Conservation (phyloP, 2,888 invertebrate genomes). For the Pristionchus japonicus region DNA sequence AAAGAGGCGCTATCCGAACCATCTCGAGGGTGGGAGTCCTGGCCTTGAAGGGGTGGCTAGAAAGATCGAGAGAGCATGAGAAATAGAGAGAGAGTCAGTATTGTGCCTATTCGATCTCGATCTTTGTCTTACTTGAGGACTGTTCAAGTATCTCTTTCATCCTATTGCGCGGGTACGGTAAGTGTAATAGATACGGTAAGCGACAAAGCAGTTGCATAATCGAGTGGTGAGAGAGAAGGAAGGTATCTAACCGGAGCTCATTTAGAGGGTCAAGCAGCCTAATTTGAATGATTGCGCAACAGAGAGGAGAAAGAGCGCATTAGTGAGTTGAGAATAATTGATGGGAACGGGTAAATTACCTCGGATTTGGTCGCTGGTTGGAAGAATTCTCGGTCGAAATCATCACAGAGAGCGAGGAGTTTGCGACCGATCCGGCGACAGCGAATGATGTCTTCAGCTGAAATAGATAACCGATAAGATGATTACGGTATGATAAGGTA, state of each 20-base stretch:
- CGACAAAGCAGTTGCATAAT: constrained; percentile 15
- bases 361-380: not conserved
- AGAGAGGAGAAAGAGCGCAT: not conserved
- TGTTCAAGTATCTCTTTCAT: not conserved
- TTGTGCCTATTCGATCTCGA: not conserved
- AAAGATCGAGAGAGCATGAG: not conserved
- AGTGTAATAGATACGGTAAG: not conserved
- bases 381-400: constrained; percentile 41
- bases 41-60: constrained; percentile 5
- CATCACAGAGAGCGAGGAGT: not conserved
- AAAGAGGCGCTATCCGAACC: not conserved
- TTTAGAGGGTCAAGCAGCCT: not conserved
- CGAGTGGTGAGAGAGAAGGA: not conserved
- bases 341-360: constrained; percentile 36
- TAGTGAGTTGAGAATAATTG: constrained; percentile 42
- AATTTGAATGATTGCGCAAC: constrained; percentile 47
- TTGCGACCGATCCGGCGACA: not conserved
- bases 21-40: not conserved
- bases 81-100: not conserved
- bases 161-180: not conserved
- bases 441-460: not conserved
- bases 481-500: not conserved
- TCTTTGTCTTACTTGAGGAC: not conserved
- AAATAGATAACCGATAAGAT: not conserved
- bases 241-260: not conserved